Base-by-base conservation (phyloP, 2,113 vertebrate species). In the Mustela lutreola region DNA sequence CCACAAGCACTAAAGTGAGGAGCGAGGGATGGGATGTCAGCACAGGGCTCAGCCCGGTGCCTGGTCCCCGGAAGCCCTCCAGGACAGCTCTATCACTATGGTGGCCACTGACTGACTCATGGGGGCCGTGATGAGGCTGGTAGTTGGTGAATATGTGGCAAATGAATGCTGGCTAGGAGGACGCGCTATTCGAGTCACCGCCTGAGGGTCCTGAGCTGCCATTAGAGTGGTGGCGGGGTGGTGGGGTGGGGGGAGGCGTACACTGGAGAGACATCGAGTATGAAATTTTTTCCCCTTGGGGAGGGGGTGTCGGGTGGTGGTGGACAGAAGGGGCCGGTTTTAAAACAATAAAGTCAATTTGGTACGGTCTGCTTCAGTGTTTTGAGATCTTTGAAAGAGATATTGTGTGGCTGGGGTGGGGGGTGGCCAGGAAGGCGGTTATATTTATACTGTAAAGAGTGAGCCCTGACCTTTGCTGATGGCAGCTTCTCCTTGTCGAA, bases 401-500 rank as follows among this genome's bases (percentile, higher is more conserved):
- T 97, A 92, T 91, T 91, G 95, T 93, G 97, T 85, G 98, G 97
- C 97, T 97, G 97, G 92, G 94, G 87, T 95, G 26, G 96, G 42
- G 81, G 93, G 58, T 12, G 78, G 97, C 65, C 0, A 16, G 92
- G 94, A 50, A 65, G 78, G 89, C 95, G 95, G 95, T 87, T 96
- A 82, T 99, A 98, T 99, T 99, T 99, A 98, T 96, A 98, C 98
- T 98, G 98, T 95, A 96, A 98, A 98, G 98, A 97, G 98, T 84
- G 98, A 97, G 97, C 96, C 96, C 95, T 98, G 98, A 99, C 98
- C 98, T 98, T 97, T 98, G 97, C 98, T 97, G 98, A 98, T 93
- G 95, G 98, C 98, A 91, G 98, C 98, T 98, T 97, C 98, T 98
- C 95, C 93, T 96, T 11, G 67, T 87, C 96, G 97, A 98, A 98